These are phyloP conservation scores for Sternarchorhynchus goeldii DNA, from an alignment of 2,797 vertebrate species.

Conservation along the genomic window DNA sequence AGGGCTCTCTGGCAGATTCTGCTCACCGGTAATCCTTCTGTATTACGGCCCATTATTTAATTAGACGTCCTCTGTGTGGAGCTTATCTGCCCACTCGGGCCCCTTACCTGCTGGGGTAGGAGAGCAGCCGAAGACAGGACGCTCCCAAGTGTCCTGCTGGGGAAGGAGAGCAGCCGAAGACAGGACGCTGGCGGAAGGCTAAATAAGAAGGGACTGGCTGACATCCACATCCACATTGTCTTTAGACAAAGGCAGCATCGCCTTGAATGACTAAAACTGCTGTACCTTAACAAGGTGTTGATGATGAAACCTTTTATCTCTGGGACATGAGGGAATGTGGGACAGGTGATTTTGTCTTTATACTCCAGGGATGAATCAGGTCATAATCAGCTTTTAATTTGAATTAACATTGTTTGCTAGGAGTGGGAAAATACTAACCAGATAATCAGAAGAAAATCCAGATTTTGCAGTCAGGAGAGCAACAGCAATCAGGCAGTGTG, in stretches of 20 bases:
- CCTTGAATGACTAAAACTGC: too few relatives aligned
- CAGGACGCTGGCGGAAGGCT: conserved; percentile 4
- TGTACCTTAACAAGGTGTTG: too few relatives aligned
- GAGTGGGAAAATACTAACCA: neutral
- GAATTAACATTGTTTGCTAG: neutral
- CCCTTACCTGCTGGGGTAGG: conserved; percentile 32
- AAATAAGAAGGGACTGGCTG: conserved; percentile 5
- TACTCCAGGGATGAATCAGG: neutral
- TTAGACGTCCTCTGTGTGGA: conserved; percentile 58
- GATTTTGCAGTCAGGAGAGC: too few relatives aligned
- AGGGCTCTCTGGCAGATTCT: conserved; percentile 55
- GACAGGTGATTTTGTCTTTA: neutral
- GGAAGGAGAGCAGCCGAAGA: too few relatives aligned
- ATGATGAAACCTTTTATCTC: too few relatives aligned
- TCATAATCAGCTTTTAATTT: neutral
- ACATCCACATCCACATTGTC: conserved; percentile 23
- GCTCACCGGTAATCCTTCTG: conserved; percentile 72
- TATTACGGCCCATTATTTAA: conserved; percentile 75
- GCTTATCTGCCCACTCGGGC: conserved; percentile 48
- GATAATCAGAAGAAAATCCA: conserved; percentile 20
- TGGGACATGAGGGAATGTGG: neutral
- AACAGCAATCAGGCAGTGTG: too few relatives aligned
- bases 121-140: conserved; percentile 32
- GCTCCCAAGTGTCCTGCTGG: neutral
- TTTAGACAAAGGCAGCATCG: neutral